Base-by-base conservation (phyloP, 2,113 vertebrate genomes). In the Vicugna pacos region DNA sequence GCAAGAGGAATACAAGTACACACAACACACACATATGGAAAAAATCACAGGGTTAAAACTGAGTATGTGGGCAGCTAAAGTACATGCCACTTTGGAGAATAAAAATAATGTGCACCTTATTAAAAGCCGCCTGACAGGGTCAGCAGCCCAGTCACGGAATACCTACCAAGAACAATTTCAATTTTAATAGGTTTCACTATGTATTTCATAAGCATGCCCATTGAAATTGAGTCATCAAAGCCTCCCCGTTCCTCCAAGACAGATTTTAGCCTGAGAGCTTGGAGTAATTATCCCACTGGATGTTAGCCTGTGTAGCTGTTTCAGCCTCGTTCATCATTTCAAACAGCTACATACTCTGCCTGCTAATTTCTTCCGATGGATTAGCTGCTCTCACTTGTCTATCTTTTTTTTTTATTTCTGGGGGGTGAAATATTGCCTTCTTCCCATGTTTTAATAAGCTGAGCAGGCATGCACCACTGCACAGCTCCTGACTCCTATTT, bases 121-220 rank as follows among this genome's bases (percentile, higher is more conserved):
- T 99, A 99, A 99, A 99, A 99, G 98, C 98, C 96, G 97, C 98
- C 99, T 99, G 99, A 99, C 99, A 98, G 99, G 99, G 99, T 99
- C 99, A 99, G 98, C 98, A 99, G 98, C 98, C 98, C 97, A 98
- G 98, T 98, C 98, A 98, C 98, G 98, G 98, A 99, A 99, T 99
- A 99, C 99, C 98, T 99, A 99, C 99, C 99, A 99, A 99, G 99
- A 99, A 99, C 99, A 99, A 99, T 99, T 99, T 99, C 99, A 99
- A 99, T 99, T 99, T 99, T 99, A 99, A 99, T 99, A 99, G 99
- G 99, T 99, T 99, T 99, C 99, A 99, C 99, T 99, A 99, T 99
- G 99, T 99, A 99, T 99, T 99, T 99, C 99, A 99, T 99, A 99
- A 99, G 99, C 99, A 98, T 97, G 98, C 98, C 98, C 98, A 99